Percentiles rank a stretch among this genome's conserved stretches.
Conservation (phyloP, 1,140 invertebrate genomes). For the Neodiprion lecontei region DNA sequence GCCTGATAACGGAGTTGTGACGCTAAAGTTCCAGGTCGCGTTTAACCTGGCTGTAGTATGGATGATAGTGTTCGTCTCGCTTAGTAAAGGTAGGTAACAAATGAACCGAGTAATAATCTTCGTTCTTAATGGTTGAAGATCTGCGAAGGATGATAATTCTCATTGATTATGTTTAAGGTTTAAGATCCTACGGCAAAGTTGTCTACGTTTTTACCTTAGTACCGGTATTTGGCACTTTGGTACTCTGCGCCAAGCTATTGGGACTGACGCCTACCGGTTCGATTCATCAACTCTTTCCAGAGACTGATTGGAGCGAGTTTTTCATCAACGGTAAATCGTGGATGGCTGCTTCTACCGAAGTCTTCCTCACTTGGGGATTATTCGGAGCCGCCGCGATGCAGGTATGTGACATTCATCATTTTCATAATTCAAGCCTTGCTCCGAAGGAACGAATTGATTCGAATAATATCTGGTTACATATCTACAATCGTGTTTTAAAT, state of each 20-base stretch:
- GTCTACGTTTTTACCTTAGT: conserved; percentile 76
- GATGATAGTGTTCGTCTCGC: conserved; percentile 88
- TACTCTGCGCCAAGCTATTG: conserved; percentile 78
- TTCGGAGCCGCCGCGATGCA: conserved; percentile 86
- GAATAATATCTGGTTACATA: no score
- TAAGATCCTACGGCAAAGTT: conserved; percentile 86
- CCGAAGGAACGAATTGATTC: no score
- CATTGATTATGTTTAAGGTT: conserved; percentile 58
- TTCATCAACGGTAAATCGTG: conserved; percentile 77
- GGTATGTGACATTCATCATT: conserved; percentile 50
- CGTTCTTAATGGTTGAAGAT: conserved; percentile 2
- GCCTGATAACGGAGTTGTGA: conserved; percentile 67
- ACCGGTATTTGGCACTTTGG: conserved; percentile 75
- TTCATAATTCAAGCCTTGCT: conserved; percentile 42
- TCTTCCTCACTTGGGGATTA: conserved; percentile 88
- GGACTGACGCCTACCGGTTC: conserved; percentile 71
- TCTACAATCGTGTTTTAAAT: no score
- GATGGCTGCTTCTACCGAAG: conserved; percentile 86
- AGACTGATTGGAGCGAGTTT: conserved; percentile 83
- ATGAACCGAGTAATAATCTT: conserved; percentile 1
- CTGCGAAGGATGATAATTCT: neutral
- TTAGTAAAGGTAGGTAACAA: conserved; percentile 75
- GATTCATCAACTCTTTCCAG: conserved; percentile 73
- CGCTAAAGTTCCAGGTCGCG: conserved; percentile 85
- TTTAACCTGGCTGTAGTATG: conserved; percentile 90